phyloP scores from a whole-genome alignment of 2,797 vertebrate genomes.

The Stomatorhinus walkeri region DNA sequence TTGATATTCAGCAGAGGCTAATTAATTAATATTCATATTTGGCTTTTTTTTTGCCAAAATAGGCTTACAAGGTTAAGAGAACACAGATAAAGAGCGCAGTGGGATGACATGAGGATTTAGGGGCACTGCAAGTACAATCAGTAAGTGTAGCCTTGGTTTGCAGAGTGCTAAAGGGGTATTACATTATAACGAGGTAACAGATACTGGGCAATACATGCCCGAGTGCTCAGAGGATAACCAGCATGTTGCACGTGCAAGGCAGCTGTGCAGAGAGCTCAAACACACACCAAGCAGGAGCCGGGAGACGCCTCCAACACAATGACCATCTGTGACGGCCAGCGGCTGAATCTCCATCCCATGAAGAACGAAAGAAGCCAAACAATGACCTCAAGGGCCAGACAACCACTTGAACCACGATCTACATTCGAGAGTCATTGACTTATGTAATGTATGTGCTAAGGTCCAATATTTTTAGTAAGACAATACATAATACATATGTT shows the following conservation, averaged over 20 bases:
- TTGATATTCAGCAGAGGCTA: background rate
- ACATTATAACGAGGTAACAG: background rate
- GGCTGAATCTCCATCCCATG: background rate
- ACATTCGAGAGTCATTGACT: background rate
- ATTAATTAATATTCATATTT: background rate
- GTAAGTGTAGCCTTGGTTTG: background rate
- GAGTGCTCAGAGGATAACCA: background rate
- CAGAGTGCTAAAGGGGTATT: background rate
- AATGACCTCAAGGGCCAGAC: background rate
- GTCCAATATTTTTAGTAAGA: background rate
- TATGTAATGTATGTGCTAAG: background rate
- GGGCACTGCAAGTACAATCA: background rate
- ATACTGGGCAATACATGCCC: background rate
- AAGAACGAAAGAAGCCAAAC: background rate
- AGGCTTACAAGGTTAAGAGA: background rate
- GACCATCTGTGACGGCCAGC: background rate
- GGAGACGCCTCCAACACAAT: background rate
- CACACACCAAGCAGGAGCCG: background rate
- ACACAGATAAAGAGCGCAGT: background rate
- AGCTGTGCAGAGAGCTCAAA: background rate
- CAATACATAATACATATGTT: background rate
- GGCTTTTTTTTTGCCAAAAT: background rate
- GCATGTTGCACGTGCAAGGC: background rate
- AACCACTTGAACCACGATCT: background rate
- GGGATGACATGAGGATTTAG: background rate